phyloP scores from a whole-genome alignment of 2,113 vertebrate species.

The Ceratotherium simum region DNA sequence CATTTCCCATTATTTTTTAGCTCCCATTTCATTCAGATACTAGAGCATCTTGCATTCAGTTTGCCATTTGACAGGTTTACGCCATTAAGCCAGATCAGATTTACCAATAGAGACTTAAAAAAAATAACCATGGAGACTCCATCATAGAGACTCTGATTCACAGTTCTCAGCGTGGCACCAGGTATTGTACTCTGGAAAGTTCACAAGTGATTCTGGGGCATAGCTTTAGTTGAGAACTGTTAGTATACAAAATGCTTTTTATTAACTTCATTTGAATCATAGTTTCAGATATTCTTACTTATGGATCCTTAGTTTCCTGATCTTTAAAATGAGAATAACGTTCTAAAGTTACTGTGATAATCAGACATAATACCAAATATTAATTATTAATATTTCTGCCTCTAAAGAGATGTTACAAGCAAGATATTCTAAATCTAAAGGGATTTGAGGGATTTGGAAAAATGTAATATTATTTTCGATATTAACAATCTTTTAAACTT shows the following conservation, averaged over 20 bases:
- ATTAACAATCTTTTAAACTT: constrained; percentile 29
- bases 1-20: constrained; percentile 16
- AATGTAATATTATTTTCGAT: constrained; percentile 11
- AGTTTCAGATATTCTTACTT: neutral
- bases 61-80: neutral
- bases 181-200: neutral
- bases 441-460: neutral
- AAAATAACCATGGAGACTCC: neutral
- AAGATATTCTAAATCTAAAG: constrained; percentile 29
- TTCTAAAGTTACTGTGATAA: neutral
- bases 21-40: constrained; percentile 1
- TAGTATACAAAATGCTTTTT: neutral
- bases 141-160: neutral
- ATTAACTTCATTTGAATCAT: constrained; percentile 27
- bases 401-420: neutral
- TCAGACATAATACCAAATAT: neutral
- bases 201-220: neutral
- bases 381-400: constrained; percentile 13
- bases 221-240: neutral
- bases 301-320: neutral
- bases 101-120: constrained; percentile 4
- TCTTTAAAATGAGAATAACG: constrained; percentile 24
- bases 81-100: neutral
- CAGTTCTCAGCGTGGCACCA: neutral
- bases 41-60: neutral